Percentiles rank a stretch among this genome's conserved stretches.
phyloP scores from a whole-genome alignment of 2,888 invertebrate genomes.

The Nomada lathburiana region DNA sequence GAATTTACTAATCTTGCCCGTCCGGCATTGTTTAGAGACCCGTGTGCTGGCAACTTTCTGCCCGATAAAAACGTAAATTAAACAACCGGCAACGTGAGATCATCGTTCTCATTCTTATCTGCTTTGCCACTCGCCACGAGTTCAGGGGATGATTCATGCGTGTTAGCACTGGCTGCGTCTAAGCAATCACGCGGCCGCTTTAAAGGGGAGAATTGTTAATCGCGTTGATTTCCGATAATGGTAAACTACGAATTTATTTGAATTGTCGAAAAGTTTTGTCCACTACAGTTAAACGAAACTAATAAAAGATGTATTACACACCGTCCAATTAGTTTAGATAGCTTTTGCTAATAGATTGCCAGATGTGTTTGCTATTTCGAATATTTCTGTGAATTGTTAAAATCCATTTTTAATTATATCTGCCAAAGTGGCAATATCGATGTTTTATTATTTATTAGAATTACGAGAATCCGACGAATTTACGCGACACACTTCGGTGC shows the following conservation, averaged over 20 bases:
- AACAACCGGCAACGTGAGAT: slow-evolving; percentile 58
- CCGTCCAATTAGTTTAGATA: too few species aligned
- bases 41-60: slow-evolving; percentile 41
- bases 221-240: too few species aligned
- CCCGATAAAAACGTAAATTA: slow-evolving; percentile 73
- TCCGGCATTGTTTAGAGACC: slow-evolving; percentile 59
- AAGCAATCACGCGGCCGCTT: not conserved
- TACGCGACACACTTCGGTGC: too few species aligned
- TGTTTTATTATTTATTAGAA: too few species aligned
- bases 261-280: not conserved
- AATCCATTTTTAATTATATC: too few species aligned
- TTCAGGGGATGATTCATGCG: slow-evolving; percentile 52
- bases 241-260: not conserved
- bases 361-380: too few species aligned
- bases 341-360: too few species aligned
- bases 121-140: slow-evolving; percentile 22
- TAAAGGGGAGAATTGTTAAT: not conserved
- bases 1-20: slow-evolving; percentile 74
- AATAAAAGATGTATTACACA: too few species aligned
- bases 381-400: too few species aligned
- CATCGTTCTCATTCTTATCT: slow-evolving; percentile 70
- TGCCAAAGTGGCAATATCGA: too few species aligned
- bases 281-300: too few species aligned
- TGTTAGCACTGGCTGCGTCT: not conserved
- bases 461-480: too few species aligned